Evolutionary conservation across 2,888 invertebrate genomes (phyloP), one percentile per base, ranked within the genome.

Genomic region (Drosophila affinis): DNA sequence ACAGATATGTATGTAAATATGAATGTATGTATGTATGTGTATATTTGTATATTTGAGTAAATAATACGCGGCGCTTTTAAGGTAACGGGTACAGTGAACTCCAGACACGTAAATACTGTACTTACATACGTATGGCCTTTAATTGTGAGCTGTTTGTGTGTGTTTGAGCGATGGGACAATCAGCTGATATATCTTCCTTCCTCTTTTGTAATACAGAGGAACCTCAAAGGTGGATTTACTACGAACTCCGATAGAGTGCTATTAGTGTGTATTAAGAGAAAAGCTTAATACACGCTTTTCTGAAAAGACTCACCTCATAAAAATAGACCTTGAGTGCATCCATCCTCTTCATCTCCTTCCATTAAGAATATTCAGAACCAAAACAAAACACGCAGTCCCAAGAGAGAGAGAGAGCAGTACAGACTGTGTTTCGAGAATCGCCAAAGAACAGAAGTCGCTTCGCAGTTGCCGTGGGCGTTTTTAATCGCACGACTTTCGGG

Each of bases 41-140:
- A 53, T 75, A 77, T 61, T 54, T 57, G 61, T 75, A 72, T 75
- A 75, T 78, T 78, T 78, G 54, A 76, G 74, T 76, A 79, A 76
- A 79, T 76, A 76, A 76, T 79, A 72, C 55, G 58, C 54, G 55
- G 34, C 34, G 27, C 39, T 58, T 49, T 29, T 73, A 83, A 86
- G 88, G 83, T 83, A 84, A 88, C 87, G 87, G 62, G 83, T 84
- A 78, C 88, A 88, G 78, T 84, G 83, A 84, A 84, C 83, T 80
- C 79, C 29, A 52, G 48, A 48, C 62, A 52, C 68, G 21, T 54
- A 48, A 47, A 59, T 14, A 21, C n/a, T 57, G 14, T 46, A 34
- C 34, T 32, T 53, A 21, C 10, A 52, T 24, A 12, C 10, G 12
- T 53, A 34, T 57, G 57, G 68, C 49, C 57, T 56, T 67, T 68